Evolutionary conservation across 2,797 vertebrate species (phyloP).

Genomic region (Glyptemys insculpta): DNA sequence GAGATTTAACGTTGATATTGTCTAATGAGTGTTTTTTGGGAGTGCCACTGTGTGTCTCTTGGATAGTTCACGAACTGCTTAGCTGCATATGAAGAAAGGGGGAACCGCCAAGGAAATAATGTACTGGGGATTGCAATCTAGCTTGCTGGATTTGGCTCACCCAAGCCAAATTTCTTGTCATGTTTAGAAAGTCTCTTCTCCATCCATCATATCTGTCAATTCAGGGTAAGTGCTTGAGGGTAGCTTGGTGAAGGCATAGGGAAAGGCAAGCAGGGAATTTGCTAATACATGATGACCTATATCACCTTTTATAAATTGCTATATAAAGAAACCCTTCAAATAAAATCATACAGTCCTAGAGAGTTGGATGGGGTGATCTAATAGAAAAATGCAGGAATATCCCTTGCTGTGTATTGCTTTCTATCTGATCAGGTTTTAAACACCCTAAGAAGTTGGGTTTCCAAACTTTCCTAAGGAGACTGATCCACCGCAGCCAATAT

Average conservation of each 20-base stretch:
- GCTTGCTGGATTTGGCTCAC: not conserved
- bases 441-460: not conserved
- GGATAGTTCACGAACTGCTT: not conserved
- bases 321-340: not conserved
- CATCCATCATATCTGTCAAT: not conserved
- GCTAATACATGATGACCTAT: not conserved
- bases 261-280: not conserved
- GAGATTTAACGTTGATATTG: not conserved
- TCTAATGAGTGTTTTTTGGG: too few species aligned
- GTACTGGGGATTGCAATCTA: not conserved
- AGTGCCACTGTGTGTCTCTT: not conserved
- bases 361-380: not conserved
- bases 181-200: not conserved
- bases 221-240: not conserved
- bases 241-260: not conserved
- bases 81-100: not conserved
- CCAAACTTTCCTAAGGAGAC: accelerated
- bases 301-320: not conserved
- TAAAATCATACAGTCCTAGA: not conserved
- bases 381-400: not conserved
- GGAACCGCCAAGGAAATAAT: not conserved
- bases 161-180: not conserved
- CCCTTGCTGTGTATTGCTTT: not conserved
- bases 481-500: not conserved
- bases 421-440: not conserved